Base-by-base conservation (phyloP, 2,888 invertebrate species). In the Drosophila siamana region DNA sequence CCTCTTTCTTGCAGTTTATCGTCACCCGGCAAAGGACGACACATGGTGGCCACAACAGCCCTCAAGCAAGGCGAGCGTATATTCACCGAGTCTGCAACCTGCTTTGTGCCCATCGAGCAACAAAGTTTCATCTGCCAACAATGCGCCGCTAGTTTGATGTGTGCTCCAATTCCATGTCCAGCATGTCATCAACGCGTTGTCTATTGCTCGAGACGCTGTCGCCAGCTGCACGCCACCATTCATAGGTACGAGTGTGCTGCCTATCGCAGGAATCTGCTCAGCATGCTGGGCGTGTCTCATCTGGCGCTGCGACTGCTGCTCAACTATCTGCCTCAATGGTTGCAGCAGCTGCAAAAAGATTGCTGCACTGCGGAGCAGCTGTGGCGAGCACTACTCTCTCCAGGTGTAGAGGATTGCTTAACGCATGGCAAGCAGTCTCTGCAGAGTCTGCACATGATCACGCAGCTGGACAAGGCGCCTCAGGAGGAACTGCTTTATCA, bases 1-100 rank as follows among this genome's bases (percentile, higher is more conserved):
- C 26, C n/a, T n/a, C 3, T 3, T 9, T 47, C 2, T 7, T 48
- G 7, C 28, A 86, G 84, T 6, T 6, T 40, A 4, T 44, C 11
- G 1, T 57, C 60, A 7, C 5, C 52, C 1, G 52, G 47, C n/a
- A 36, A 46, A 36, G 90, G 90, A 0, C 90, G 91, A 4, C 69
- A 74, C 43, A 91, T 93, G 22, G 89, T 95, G 28, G 94, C 96
- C 0, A 93, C 92, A 9, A 92, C 93, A 65, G 90, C 92, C 30
- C 93, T 96, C 2, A 91, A 92, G 7, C 93, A 94, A 47, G 97
- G 96, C 0, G 95, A 96, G 78, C 93, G 96, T 0, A 91, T 98
- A 38, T 96, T 97, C 90, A 93, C 95, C 0, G 98, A 98, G 91
- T 94, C 95, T 79, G 96, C 98, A 0, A 96, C 95, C 90, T 94